phyloP scores from a whole-genome alignment of 2,888 invertebrate genomes.

The Leptogaster cylindrica region DNA sequence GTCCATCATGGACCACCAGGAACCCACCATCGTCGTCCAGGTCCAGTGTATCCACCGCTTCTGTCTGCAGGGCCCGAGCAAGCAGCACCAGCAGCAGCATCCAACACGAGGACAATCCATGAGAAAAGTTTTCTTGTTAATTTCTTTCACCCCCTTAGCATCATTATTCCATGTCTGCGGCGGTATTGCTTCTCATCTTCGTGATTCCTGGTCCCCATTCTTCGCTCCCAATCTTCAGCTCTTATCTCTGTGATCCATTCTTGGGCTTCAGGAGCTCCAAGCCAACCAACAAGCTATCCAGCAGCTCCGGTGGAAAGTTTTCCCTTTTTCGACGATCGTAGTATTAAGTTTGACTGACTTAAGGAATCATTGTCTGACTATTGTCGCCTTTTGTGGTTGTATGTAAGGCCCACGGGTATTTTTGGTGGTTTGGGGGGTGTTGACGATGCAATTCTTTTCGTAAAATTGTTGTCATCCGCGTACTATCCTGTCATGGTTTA shows the following conservation, averaged over 20 bases:
- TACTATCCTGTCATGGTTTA: slow-evolving; percentile 32
- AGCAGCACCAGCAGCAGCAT: neutral
- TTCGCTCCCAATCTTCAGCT: neutral
- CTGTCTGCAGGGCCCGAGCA: neutral
- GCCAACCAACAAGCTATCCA: neutral
- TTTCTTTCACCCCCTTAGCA: slow-evolving; percentile 19
- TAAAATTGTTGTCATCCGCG: slow-evolving; percentile 39
- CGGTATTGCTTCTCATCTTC: slow-evolving; percentile 2
- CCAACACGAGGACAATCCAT: slow-evolving; percentile 10
- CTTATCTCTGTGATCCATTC: neutral
- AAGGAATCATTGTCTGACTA: slow-evolving; percentile 30
- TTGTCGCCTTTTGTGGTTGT: slow-evolving; percentile 33
- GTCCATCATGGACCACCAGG: slow-evolving; percentile 23
- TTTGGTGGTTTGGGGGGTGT: too few species aligned
- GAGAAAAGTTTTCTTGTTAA: slow-evolving; percentile 35
- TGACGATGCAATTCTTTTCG: slow-evolving; percentile 39
- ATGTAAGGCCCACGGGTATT: slow-evolving; percentile 13
- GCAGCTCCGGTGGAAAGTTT: too few species aligned
- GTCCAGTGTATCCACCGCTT: too few species aligned
- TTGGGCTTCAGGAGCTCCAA: neutral
- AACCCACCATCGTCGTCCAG: slow-evolving; percentile 1
- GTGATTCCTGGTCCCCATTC: neutral
- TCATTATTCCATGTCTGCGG: too few species aligned
- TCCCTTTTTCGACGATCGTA: neutral
- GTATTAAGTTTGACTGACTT: slow-evolving; percentile 16